Conservation (phyloP, 2,113 vertebrate species). For the Leiothrix lutea region DNA sequence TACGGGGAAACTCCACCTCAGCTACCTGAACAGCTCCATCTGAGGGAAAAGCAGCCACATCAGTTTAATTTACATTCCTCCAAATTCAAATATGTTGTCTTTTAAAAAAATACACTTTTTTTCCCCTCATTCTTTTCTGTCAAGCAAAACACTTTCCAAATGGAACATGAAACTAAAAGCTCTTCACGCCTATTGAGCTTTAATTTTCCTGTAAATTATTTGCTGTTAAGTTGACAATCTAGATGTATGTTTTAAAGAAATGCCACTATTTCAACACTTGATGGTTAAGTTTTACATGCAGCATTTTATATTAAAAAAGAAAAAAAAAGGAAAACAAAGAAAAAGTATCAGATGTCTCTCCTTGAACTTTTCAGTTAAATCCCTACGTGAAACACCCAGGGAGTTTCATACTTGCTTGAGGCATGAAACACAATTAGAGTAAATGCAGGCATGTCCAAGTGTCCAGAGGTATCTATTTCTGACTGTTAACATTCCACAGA, state of each 20-base stretch:
- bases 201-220: not conserved
- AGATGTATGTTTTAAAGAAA: not conserved
- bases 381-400: not conserved
- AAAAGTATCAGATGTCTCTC: not conserved
- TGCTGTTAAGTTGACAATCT: not conserved
- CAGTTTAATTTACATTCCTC: not conserved
- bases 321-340: not conserved
- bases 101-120: not conserved
- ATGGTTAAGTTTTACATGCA: not conserved
- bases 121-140: not conserved
- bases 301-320: not conserved
- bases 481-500: constrained; percentile 16
- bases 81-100: not conserved
- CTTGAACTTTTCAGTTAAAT: not conserved
- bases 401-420: not conserved
- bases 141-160: not conserved
- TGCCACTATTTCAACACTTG: not conserved
- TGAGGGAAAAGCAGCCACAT: not conserved
- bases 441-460: constrained; percentile 44
- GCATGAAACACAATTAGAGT: constrained; percentile 10
- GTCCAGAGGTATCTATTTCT: constrained; percentile 52
- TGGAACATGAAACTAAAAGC: not conserved
- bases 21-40: not conserved
- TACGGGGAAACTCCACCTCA: not conserved
- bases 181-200: not conserved